Percentiles rank a stretch among this genome's conserved stretches.
These are phyloP conservation scores for Probosciger aterrimus DNA, from an alignment of 2,113 vertebrate genomes.

Conservation along the genomic window DNA sequence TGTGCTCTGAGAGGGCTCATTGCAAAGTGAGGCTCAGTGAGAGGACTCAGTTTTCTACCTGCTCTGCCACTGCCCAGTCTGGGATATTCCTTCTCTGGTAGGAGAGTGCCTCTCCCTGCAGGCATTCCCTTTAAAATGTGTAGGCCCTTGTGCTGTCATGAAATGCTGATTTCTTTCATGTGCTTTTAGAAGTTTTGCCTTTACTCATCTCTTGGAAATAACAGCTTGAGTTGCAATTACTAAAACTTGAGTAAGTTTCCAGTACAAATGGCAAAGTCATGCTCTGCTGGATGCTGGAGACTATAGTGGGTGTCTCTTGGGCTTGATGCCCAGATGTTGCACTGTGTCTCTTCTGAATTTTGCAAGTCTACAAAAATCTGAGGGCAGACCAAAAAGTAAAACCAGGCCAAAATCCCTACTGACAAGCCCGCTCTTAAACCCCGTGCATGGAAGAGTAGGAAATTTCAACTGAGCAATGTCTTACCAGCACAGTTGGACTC, in stretches of 20 bases:
- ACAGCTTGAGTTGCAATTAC: not conserved
- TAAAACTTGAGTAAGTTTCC: not conserved
- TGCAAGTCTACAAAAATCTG: not conserved
- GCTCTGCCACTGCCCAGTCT: not conserved
- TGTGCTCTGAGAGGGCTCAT: not conserved
- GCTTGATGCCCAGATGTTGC: not conserved
- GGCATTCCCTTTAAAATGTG: not conserved
- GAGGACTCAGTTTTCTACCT: not conserved
- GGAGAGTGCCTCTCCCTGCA: not conserved
- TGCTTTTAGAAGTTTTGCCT: not conserved
- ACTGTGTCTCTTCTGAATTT: not conserved
- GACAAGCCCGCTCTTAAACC: not conserved
- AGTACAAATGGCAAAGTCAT: not conserved
- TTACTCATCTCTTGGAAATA: not conserved
- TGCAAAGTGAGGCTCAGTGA: not conserved
- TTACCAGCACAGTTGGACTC: not conserved
- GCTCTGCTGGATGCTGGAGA: not conserved
- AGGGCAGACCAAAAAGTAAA: not conserved
- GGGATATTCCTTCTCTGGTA: not conserved
- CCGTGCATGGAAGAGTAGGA: not conserved
- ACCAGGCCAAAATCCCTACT: too few species aligned
- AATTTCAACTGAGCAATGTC: not conserved
- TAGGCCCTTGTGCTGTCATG: not conserved
- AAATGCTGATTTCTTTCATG: not conserved
- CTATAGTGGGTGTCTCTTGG: fast-evolving